These are phyloP conservation scores for Drosophila setifemur DNA, from an alignment of 1,140 invertebrate species.

Conservation along the genomic window DNA sequence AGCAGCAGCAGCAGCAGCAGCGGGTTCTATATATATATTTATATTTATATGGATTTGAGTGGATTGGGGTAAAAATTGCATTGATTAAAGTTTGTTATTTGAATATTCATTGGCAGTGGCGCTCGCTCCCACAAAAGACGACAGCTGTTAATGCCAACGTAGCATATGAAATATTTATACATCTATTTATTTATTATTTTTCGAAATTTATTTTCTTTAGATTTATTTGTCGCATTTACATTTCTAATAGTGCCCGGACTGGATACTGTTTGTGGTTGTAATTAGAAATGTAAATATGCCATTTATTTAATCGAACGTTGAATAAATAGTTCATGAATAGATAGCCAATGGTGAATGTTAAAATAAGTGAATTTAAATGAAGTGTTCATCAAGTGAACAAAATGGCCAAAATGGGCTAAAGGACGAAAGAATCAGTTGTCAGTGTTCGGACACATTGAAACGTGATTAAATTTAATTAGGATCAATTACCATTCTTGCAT, in stretches of 20 bases:
- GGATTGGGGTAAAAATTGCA: conserved; percentile 25
- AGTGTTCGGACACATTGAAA: neutral
- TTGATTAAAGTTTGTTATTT: conserved; percentile 59
- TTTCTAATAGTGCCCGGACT: conserved; percentile 19
- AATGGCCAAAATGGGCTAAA: conserved; percentile 6
- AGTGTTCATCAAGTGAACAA: conserved; percentile 5
- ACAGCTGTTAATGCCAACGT: conserved; percentile 38
- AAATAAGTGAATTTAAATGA: conserved; percentile 13
- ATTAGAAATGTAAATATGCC: conserved; percentile 63
- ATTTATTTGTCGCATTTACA: conserved; percentile 33
- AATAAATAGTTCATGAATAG: conserved; percentile 54
- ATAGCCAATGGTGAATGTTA: conserved; percentile 23
- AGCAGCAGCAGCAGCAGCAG: conserved; percentile 12
- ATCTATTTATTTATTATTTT: conserved; percentile 43
- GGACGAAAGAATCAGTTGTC: neutral
- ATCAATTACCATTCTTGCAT: conserved; percentile 36
- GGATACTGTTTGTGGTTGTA: conserved; percentile 42
- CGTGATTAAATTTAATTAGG: conserved; percentile 18
- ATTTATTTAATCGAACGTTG: conserved; percentile 16
- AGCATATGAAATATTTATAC: conserved; percentile 49
- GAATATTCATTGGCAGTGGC: conserved; percentile 55
- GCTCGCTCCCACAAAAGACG: conserved; percentile 8
- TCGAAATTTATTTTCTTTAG: conserved; percentile 43
- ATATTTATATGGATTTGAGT: conserved; percentile 9
- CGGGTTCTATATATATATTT: conserved; percentile 12